Evolutionary conservation across 1,140 invertebrate species (phyloP).

Genomic region (Drosophila murphyi): DNA sequence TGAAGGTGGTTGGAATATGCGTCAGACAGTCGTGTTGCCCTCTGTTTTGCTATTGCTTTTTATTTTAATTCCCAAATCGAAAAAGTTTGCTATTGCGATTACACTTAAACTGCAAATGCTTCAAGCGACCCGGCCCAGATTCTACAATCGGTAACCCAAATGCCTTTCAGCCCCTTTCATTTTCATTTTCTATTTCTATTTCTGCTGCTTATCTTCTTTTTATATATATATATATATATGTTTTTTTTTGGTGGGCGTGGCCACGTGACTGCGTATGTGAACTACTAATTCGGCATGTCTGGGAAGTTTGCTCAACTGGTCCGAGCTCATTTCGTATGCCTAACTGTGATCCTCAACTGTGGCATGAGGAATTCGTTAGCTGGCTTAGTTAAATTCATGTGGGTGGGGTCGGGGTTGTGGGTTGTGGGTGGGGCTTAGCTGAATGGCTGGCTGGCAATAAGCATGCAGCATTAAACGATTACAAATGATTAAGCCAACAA

Average conservation of each 20-base stretch:
- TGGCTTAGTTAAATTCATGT: neutral
- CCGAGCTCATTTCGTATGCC: conserved; percentile 58
- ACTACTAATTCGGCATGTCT: conserved; percentile 75
- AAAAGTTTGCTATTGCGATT: conserved; percentile 73
- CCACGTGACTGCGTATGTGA: conserved; percentile 61
- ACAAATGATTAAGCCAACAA: conserved; percentile 68
- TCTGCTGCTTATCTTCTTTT: neutral
- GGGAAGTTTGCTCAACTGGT: conserved; percentile 56
- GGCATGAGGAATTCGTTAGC: conserved; percentile 7
- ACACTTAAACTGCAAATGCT: conserved; percentile 73
- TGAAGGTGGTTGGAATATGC: conserved; percentile 16
- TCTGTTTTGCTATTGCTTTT: conserved; percentile 33
- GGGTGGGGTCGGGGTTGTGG: neutral
- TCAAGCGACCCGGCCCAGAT: conserved; percentile 36
- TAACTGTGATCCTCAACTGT: conserved; percentile 16
- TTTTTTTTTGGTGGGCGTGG: neutral
- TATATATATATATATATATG: too few relatives aligned
- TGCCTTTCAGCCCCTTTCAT: neutral
- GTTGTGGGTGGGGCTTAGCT: conserved; percentile 6
- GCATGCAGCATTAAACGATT: conserved; percentile 64
- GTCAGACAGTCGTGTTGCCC: conserved; percentile 35
- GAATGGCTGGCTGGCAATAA: conserved; percentile 31
- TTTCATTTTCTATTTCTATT: too few relatives aligned
- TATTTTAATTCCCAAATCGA: conserved; percentile 82
- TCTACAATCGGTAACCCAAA: neutral